phyloP scores from a whole-genome alignment of 2,888 invertebrate genomes.

The Muschampia plurimacula region DNA sequence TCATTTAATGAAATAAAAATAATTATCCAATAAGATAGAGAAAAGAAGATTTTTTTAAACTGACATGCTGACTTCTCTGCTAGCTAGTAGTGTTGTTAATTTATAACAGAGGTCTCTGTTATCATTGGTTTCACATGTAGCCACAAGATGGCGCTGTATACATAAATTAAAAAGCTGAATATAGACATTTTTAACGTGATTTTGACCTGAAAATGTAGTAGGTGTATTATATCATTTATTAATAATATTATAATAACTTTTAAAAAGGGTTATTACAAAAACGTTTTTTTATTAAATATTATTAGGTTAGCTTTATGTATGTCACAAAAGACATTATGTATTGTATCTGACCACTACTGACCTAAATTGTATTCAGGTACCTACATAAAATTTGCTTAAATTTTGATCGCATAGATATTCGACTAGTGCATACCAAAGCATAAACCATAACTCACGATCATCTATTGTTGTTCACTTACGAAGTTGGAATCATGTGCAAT shows the following conservation, averaged over 20 bases:
- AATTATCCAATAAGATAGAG: no score
- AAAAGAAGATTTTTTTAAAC: no score
- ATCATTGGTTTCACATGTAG: conserved; percentile 10
- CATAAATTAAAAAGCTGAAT: background rate
- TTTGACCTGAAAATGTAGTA: no score
- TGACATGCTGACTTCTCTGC: background rate
- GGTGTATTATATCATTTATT: no score
- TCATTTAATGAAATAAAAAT: no score
- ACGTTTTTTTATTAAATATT: no score
- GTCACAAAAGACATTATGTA: no score
- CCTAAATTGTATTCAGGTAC: no score
- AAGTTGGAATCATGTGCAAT: conserved; percentile 77
- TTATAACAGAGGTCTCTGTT: conserved; percentile 61
- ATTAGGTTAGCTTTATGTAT: background rate
- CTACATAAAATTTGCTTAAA: background rate
- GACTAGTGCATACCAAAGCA: conserved; percentile 20
- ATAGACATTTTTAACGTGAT: no score
- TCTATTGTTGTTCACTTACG: conserved; percentile 56
- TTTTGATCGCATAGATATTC: conserved; percentile 6
- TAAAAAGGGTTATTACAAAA: no score
- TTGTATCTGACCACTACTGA: background rate
- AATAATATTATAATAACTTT: no score
- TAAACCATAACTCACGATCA: conserved; percentile 22
- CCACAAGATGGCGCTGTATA: conserved; percentile 29
- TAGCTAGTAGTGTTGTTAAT: conserved; percentile 51